Conservation (phyloP, 1,140 invertebrate species). For the Drosophila sproati region DNA sequence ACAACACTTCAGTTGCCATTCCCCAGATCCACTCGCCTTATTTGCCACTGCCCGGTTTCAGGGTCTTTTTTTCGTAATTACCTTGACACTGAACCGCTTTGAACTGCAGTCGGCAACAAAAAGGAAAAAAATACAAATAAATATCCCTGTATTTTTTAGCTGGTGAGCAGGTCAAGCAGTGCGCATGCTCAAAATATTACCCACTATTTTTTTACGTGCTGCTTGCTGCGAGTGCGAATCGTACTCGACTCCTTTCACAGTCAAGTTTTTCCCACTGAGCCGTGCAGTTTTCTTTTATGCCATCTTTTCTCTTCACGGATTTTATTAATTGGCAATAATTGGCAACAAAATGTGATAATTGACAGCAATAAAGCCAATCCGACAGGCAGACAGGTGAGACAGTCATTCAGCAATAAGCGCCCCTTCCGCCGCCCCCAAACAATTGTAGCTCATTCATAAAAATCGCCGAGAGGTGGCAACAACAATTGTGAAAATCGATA, state of each 20-base stretch:
- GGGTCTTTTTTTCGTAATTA: conserved; percentile 38
- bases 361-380: neutral
- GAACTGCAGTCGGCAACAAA: conserved; percentile 21
- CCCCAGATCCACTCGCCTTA: neutral
- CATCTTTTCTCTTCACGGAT: conserved; percentile 23
- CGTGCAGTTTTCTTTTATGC: conserved; percentile 33
- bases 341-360: conserved; percentile 62
- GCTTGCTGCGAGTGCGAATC: neutral
- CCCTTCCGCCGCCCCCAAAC: neutral
- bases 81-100: conserved; percentile 69
- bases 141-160: conserved; percentile 26
- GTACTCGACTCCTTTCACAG: conserved; percentile 28
- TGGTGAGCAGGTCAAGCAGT: neutral
- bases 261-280: conserved; percentile 42
- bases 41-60: neutral
- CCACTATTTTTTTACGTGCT: conserved; percentile 20
- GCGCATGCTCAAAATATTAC: conserved; percentile 53
- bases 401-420: neutral
- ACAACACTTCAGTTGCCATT: neutral
- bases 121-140: neutral
- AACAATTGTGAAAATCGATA: conserved; percentile 56
- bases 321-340: conserved; percentile 45
- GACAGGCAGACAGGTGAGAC: conserved; percentile 40
- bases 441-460: conserved; percentile 30
- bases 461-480: neutral